Base-by-base conservation (phyloP, 2,113 vertebrate species). In the Menidia beryllina region DNA sequence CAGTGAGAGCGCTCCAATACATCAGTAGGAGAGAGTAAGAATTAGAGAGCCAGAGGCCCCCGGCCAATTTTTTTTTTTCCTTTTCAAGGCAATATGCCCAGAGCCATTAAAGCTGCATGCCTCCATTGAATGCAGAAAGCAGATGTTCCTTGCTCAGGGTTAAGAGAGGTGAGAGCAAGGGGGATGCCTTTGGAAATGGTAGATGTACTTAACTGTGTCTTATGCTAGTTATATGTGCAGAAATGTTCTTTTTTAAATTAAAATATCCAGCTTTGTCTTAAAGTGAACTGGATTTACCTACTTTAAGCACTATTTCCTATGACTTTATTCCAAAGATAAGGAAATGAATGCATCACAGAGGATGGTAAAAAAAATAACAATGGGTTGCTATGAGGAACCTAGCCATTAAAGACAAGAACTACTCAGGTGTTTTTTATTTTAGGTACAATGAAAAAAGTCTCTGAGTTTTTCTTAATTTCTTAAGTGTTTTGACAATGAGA, bases 131-230 rank as follows among this genome's bases (percentile, higher is more conserved):
- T 89, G 73, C 78, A 75, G 80, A 91, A 90, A 90, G 85, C 91
- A 92, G 87, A 90, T 92, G 91, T 88, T 89, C 77, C 74, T 30
- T 68, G 61, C 70, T 84, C 56, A 26, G 81, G 91, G 90, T 92
- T 91, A 89, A 89, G 70, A 86, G 88, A 90, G 90, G 86, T 92
- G 87, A 90, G 77, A 65, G 84, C 68, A 71, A 34, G 78, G 69
- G 45, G 77, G 77, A 82, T 82, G 86, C 74, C 79, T 80, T 82
- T 30, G 73, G 71, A 85, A 77, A 70, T 6, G 39, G 84, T 77
- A 34, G 5, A 10, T 6, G 4, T 30, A 74, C 71, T 81, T 86
- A 49, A 59, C 41, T 17, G 27, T 64, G 17, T 34, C 57, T 69
- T 36, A 76, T n/a, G 58, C 68, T 66, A 57, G 50, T 45, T 50